These are phyloP conservation scores for Mycetomoellerius zeteki DNA, from an alignment of 1,140 invertebrate species.

Conservation along the genomic window DNA sequence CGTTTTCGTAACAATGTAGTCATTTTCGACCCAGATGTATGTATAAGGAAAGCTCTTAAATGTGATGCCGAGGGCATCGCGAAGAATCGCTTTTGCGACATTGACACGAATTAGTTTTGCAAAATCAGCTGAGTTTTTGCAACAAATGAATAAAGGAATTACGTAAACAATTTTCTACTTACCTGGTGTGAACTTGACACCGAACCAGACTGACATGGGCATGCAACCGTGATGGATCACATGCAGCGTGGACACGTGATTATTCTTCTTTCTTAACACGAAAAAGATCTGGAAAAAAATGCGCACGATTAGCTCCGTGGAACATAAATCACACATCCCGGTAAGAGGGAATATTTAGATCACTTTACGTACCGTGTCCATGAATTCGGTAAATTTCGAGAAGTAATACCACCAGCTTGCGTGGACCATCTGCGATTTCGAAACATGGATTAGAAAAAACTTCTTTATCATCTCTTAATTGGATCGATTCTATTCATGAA, in stretches of 20 bases:
- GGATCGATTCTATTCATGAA: background rate
- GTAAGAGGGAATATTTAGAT: background rate
- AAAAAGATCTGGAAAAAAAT: constrained; percentile 93
- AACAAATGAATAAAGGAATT: constrained; percentile 33
- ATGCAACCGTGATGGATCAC: constrained; percentile 98
- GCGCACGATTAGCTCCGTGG: background rate
- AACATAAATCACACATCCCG: background rate
- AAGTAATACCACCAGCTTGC: constrained; percentile 99
- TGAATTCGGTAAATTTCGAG: constrained; percentile 98
- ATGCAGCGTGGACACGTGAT: constrained; percentile 96
- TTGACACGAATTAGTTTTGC: constrained; percentile 28
- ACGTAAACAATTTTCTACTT: constrained; percentile 64
- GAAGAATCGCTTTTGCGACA: background rate
- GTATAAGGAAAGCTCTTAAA: background rate
- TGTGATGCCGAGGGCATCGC: background rate
- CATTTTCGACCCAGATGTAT: background rate
- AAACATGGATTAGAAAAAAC: constrained; percentile 73
- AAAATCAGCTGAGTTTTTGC: background rate
- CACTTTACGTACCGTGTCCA: constrained; percentile 95
- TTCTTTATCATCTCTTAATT: background rate
- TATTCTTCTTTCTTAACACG: constrained; percentile 96
- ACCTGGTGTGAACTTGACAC: constrained; percentile 97
- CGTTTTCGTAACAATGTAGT: background rate
- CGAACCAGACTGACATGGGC: constrained; percentile 99
- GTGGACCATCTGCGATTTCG: constrained; percentile 92